Evolutionary conservation across 2,797 vertebrate species (phyloP), one percentile per base, ranked within the genome.

Genomic region (Pseudopleuronectes americanus): DNA sequence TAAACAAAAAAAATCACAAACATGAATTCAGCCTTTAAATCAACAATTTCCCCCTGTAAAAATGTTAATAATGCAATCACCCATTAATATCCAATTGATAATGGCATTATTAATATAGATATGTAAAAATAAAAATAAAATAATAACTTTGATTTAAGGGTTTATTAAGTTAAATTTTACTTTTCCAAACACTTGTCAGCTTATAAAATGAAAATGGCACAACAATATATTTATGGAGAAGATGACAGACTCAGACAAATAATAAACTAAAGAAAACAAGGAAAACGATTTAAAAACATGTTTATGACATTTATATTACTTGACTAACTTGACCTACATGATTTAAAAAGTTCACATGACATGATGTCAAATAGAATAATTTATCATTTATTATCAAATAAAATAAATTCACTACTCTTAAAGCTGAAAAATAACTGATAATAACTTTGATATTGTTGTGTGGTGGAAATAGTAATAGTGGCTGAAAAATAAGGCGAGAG

Each of bases 171-270:
- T 60, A 0, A 58, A 58, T 48, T 31, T 17, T 10, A 24, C 2
- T 49, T 17, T 10, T 24, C 1, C 22, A 13, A 4, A 56, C 21
- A 84, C 64, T 53, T 80, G 57, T 36, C 41, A 75, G 28, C 7
- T 73, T n/a, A 41, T 10, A 19, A 17, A 55, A 16, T 51, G 13
- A 33, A 43, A 13, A 76, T 64, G 63, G 41, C 49, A 74, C 6
- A 38, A 45, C 17, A 43, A 22, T 26, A 10, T 36, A 19, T 31
- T 57, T 10, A 43, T 13, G 12, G 41, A 10, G 12, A 14, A 38
- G 36, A 10, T 38, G 36, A 38, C 12, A 41, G 3, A 38, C 36
- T 19, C 3, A 63, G 23, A 6, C 52, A 24, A 49, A 64, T 2
- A 56, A 7, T n/a, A 41, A 53, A 8, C 9, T 23, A 24, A 45